A percentile compares a stretch with the other conserved stretches of the same genome.
phyloP scores from a whole-genome alignment of 2,113 vertebrate species.

The Craseonycteris thonglongyai region DNA sequence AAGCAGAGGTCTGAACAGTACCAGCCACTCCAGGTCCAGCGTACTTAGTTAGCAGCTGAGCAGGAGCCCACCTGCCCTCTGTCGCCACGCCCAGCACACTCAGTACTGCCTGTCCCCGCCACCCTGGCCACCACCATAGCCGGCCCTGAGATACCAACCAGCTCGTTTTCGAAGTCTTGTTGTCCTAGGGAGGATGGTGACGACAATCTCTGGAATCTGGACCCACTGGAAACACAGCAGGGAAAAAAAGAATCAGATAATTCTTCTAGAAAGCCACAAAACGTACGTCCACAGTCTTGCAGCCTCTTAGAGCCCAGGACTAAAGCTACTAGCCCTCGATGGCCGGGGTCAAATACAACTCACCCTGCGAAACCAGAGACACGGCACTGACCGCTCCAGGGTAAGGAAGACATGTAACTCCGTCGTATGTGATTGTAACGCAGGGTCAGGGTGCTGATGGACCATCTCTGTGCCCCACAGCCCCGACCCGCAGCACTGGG shows the following conservation, averaged over 20 bases:
- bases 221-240: conserved; percentile 66
- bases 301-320: not conserved
- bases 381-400: not conserved
- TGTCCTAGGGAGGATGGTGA: conserved; percentile 69
- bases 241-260: not conserved
- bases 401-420: not conserved
- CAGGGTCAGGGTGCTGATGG: accelerated
- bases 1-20: not conserved
- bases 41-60: not conserved
- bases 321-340: not conserved
- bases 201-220: conserved; percentile 72
- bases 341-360: not conserved
- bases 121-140: not conserved
- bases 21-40: not conserved
- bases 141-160: conserved; percentile 62
- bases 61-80: accelerated
- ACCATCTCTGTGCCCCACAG: not conserved
- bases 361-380: not conserved
- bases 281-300: not conserved
- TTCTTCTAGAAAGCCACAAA: not conserved
- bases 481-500: not conserved
- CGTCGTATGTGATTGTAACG: accelerated
- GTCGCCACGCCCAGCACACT: not conserved
- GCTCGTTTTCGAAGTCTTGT: conserved; percentile 77
- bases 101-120: accelerated